Percentiles rank a stretch among this genome's conserved stretches.
Conservation (phyloP, 2,888 invertebrate species). For the Serrognathus titanus region DNA sequence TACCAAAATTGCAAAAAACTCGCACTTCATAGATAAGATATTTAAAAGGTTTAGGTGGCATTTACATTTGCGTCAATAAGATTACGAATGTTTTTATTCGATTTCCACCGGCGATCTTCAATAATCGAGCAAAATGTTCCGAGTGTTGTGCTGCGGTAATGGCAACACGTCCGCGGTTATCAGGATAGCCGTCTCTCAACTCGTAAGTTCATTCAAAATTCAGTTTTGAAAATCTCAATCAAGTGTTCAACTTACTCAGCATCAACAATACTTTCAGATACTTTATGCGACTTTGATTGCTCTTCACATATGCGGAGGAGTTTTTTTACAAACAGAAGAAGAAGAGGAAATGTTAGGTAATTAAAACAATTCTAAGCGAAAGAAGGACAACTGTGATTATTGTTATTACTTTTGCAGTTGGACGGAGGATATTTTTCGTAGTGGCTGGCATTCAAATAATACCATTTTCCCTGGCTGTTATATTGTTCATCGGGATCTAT, state of each 20-base stretch:
- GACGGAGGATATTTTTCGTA: conserved; percentile 3
- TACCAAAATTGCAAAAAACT: background rate
- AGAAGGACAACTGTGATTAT: background rate
- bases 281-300: conserved; percentile 3
- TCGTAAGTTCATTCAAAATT: conserved; percentile 18
- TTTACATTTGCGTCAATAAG: conserved; percentile 12
- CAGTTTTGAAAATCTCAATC: no score
- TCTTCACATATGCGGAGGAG: conserved; percentile 2
- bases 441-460: conserved; percentile 11
- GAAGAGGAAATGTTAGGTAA: background rate
- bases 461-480: conserved; percentile 14
- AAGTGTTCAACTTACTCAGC: no score
- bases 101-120: background rate
- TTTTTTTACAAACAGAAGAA: background rate
- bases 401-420: conserved; percentile 7
- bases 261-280: background rate
- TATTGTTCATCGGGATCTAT: conserved; percentile 14
- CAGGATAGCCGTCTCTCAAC: conserved; percentile 17
- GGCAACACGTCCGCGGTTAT: background rate
- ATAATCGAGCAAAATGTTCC: conserved; percentile 8
- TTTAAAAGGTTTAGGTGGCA: background rate
- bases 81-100: background rate
- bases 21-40: conserved; percentile 6
- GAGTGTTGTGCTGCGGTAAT: conserved; percentile 4
- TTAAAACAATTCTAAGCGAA: background rate